Evolutionary conservation across 2,888 invertebrate species (phyloP), one percentile per base, ranked within the genome.

Genomic region (Rapana venosa): DNA sequence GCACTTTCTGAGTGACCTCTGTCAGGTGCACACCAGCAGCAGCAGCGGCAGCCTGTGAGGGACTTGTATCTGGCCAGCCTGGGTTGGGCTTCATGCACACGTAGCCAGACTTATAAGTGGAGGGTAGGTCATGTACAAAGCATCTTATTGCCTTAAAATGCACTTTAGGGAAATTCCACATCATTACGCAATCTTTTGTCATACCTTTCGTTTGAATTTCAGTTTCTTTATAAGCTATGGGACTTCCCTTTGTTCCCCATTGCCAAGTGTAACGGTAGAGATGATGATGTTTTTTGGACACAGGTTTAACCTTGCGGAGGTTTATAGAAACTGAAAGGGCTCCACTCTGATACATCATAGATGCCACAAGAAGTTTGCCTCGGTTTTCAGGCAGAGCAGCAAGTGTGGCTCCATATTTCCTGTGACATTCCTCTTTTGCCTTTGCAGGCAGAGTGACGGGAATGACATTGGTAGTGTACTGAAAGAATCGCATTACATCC

Each of bases 71-170:
- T 1, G 26, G 20, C 22, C 0, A 20, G 20, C 13, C 8, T 20
- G 70, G 22, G 30, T 89, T 89, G 6, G 83, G 70, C 70, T 66
- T 89, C 89, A 89, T 89, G 83, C 89, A 89, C 56, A 89, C 56
- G n/a, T 66, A 89, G 47, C 85, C 85, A 0, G 35, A 20, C 26
- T 8, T 47, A 8, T 5, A 47, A 47, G 8, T 47, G 8, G 70
- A 30, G 1, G 6, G 0, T 0, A 26, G 1, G 11, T 26, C 11
- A 0, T 58, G 20, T 15, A 87, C 0, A 47, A 17, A 13, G 22
- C 47, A 89, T 20, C 32, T 17, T 0, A 15, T 0, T 13, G 66
- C 30, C 2, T 15, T 8, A 17, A 61, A 66, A 0, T n/a, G 66
- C 22, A 85, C 35, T 11, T 5, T 13, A 0, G 74, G 85, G 26